Percentiles rank a stretch among this genome's conserved stretches.
These are phyloP conservation scores for Danio tinwini DNA, from an alignment of 2,797 vertebrate genomes.

Conservation along the genomic window DNA sequence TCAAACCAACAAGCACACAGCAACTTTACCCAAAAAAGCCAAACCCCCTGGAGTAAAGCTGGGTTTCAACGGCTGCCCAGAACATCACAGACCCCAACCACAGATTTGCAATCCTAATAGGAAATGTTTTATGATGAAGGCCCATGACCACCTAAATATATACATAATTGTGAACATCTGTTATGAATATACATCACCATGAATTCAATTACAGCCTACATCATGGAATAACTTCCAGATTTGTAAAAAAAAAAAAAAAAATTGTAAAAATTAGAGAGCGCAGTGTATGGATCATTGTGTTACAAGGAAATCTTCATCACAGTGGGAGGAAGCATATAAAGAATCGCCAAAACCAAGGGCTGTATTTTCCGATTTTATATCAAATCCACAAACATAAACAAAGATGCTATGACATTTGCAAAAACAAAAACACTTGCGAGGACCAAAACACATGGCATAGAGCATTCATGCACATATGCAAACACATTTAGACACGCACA, in stretches of 20 bases:
- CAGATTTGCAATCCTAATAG: slow-evolving; percentile 56
- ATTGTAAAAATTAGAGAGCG: slow-evolving; percentile 62
- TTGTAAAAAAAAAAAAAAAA: slow-evolving; percentile 62
- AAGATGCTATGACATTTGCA: slow-evolving; percentile 56
- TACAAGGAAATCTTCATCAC: slow-evolving; percentile 6
- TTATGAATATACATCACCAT: slow-evolving; percentile 77
- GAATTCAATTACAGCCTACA: slow-evolving; percentile 74
- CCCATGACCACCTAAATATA: slow-evolving; percentile 62
- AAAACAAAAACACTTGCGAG: slow-evolving; percentile 60
- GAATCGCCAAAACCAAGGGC: slow-evolving; percentile 61
- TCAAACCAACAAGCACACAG: slow-evolving; percentile 42
- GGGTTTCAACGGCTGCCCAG: slow-evolving; percentile 54
- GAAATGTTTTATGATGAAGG: slow-evolving; percentile 67
- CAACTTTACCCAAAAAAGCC: slow-evolving; percentile 11
- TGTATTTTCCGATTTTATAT: slow-evolving; percentile 39
- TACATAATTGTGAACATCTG: slow-evolving; percentile 68
- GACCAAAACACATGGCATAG: slow-evolving; percentile 39
- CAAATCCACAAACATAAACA: slow-evolving; percentile 32
- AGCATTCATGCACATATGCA: slow-evolving; percentile 30
- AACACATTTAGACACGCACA: slow-evolving; percentile 15
- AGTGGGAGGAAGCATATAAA: slow-evolving; percentile 73
- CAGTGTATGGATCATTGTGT: slow-evolving; percentile 53
- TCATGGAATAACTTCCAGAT: slow-evolving; percentile 70
- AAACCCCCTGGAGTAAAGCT: slow-evolving; percentile 60
- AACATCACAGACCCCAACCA: slow-evolving; percentile 57